phyloP scores from a whole-genome alignment of 2,888 invertebrate species.

The Perdita meconis region DNA sequence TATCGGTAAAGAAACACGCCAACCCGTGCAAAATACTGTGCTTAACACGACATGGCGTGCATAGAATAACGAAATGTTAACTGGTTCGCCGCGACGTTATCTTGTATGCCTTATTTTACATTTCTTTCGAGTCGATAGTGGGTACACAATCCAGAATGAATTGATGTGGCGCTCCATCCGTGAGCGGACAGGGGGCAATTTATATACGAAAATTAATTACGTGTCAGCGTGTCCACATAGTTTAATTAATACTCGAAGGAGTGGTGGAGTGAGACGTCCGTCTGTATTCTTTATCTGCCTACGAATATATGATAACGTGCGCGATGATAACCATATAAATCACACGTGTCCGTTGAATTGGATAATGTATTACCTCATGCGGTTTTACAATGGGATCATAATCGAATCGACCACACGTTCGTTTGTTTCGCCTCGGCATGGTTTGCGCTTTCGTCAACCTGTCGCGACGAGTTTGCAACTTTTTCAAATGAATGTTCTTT shows the following conservation, averaged over 20 bases:
- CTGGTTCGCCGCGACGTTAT: constrained; percentile 35
- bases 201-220: constrained; percentile 44
- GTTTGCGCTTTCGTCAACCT: background rate
- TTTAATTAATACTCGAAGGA: constrained; percentile 34
- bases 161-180: background rate
- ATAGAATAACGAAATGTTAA: constrained; percentile 36
- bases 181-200: constrained; percentile 10
- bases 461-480: background rate
- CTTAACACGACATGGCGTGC: constrained; percentile 50
- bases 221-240: constrained; percentile 28
- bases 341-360: background rate
- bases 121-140: constrained; percentile 45
- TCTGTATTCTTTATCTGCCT: background rate
- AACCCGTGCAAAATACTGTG: constrained; percentile 35
- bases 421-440: background rate
- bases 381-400: background rate
- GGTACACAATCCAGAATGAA: background rate
- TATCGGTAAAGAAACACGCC: constrained; percentile 21
- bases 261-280: constrained; percentile 6
- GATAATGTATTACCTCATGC: background rate
- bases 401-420: background rate
- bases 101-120: constrained; percentile 49
- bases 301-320: background rate
- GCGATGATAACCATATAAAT: constrained; percentile 7
- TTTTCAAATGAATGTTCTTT: constrained; percentile 31